Base-by-base conservation (phyloP, 2,797 vertebrate genomes). In the Oreochromis mossambicus region DNA sequence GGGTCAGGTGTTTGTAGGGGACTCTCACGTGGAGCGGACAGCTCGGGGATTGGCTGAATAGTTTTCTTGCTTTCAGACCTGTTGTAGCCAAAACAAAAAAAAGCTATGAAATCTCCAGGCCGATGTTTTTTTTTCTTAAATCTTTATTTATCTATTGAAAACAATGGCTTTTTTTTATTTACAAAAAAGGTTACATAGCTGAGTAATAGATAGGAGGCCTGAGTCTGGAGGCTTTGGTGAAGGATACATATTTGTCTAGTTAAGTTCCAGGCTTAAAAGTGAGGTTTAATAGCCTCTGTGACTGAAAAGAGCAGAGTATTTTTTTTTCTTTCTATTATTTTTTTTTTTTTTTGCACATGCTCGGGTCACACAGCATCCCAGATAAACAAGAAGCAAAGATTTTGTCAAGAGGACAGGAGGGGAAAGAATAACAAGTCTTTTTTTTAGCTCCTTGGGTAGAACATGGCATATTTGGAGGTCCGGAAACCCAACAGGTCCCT, bases 381-480 rank as follows among this genome's bases (percentile, higher is more conserved):
- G 87, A 86, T 86, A 89, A 83, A 92, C 6, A 58, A 89, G 85
- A 89, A 88, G 88, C 86, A 88, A 70, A 89, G 73, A 77, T 88
- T 89, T 81, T 81, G 76, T 88, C 24, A 58, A 79, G 54, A 83
- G 75, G 12, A 48, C 15, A 5, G 15, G 55, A 19, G 63, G 52
- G 14, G 61, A 26, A 29, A 77, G 61, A 24, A 75, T 29, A 87
- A 36, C 19, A 19, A 15, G 85, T 86, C 95, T 94, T 61, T 13
- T 58, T 75, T 83, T 96, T 96, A 99, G 94, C 97, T 99, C 96
- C 99, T 96, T 52, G 98, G 98, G 91, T 99, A 99, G 94, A 99
- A 99, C 98, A 99, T 99, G 87, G 98, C 98, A 19, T 99, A 99
- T 95, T 99, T 99, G 84, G 99, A 99, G 77, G 99, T 99, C 90